Base-by-base conservation (phyloP, 2,113 vertebrate genomes). In the Oreocharis arfaki region DNA sequence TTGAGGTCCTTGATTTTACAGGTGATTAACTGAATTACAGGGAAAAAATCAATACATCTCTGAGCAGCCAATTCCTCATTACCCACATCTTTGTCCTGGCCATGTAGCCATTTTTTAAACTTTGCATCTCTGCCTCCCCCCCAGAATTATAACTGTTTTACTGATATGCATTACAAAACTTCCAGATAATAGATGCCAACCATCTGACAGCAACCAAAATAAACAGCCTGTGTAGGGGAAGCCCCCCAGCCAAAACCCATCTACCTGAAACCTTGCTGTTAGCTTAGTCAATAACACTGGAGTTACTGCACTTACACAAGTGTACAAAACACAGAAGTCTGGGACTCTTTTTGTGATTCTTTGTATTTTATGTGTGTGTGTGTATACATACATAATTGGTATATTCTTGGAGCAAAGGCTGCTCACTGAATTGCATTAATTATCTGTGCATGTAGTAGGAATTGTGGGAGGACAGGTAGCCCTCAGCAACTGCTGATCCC, bases 331-430 rank as follows among this genome's bases (percentile, higher is more conserved):
- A 15, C 4, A 21, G 11, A 5, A 3, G 3, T 42, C 22, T 35
- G 30, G 28, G 46, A 4, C 37, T 70, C 14, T 8, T 74, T 13
- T 23, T 28, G 6, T 11, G 24, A 14, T 50, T 63, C 8, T 22
- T 64, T 13, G 0, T 17, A 3, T 47, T 67, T 15, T 14, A 5
- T 64, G 6, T 44, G 6, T 44, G 6, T 35, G 12, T 37, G 4
- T 55, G 0, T 9, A 11, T 14, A 3, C 20, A n/a, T 9, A 3
- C 6, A 9, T 10, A 3, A n/a, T 26, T 28, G 13, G 7, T 9
- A 3, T 28, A 13, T 39, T 82, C 18, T 32, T 46, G 7, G 32
- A 28, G n/a, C 4, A 44, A 13, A 47, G 6, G 3, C 41, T 85
- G 32, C 53, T 82, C 2, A 1, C 19, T 60, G 74, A 71, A 20